Conservation (phyloP, 2,888 invertebrate species). For the Celastrina argiolus region DNA sequence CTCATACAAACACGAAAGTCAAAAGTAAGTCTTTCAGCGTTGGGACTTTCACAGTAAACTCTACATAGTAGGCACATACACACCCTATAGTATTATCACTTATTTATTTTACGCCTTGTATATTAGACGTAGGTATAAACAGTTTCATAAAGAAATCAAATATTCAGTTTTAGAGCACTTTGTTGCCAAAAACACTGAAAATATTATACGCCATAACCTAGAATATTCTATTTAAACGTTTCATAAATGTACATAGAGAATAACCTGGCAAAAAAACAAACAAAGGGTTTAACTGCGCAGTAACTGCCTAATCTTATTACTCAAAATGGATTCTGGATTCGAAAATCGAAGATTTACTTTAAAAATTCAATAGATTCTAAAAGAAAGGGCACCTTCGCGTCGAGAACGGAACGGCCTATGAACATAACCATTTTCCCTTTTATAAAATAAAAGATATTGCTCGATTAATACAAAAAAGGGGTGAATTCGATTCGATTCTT, state of each 20-base stretch:
- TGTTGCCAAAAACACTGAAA: background rate
- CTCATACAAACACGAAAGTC: too few relatives aligned
- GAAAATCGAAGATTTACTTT: slow-evolving; percentile 70
- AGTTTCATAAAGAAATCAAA: background rate
- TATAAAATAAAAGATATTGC: slow-evolving; percentile 73
- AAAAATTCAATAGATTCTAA: slow-evolving; percentile 74
- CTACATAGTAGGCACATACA: too few relatives aligned
- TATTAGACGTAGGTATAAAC: background rate
- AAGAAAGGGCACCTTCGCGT: slow-evolving; percentile 58
- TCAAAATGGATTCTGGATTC: slow-evolving; percentile 54
- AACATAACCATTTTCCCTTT: slow-evolving; percentile 71
- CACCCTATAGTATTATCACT: too few relatives aligned
- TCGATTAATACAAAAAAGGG: slow-evolving; percentile 67
- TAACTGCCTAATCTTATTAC: slow-evolving; percentile 65
- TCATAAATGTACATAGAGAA: slow-evolving; percentile 15
- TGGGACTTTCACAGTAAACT: too few relatives aligned
- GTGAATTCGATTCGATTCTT: slow-evolving; percentile 54
- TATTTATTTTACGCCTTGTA: too few relatives aligned
- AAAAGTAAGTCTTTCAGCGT: too few relatives aligned
- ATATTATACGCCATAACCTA: background rate
- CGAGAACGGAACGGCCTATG: slow-evolving; percentile 70
- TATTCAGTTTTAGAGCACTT: background rate
- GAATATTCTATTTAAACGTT: slow-evolving; percentile 21
- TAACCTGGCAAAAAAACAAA: slow-evolving; percentile 12
- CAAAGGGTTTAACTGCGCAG: slow-evolving; percentile 52